Evolutionary conservation across 2,113 vertebrate species (phyloP).

Genomic region (Orthochromis indermauri): DNA sequence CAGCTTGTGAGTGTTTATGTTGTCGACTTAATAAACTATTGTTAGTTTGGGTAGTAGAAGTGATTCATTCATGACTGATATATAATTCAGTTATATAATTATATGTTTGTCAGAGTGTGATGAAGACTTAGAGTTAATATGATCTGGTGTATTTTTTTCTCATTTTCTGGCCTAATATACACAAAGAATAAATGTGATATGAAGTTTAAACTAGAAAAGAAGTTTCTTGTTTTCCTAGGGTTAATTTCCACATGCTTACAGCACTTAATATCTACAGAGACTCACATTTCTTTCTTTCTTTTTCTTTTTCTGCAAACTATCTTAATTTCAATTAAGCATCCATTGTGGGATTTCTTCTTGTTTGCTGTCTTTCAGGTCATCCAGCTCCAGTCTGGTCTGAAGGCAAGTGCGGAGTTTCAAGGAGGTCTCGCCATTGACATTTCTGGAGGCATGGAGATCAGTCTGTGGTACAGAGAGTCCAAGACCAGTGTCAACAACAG

Average conservation of each 20-base stretch:
- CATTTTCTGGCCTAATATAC: neutral
- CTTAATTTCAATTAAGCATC: neutral
- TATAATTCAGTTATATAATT: neutral
- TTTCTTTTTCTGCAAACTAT: neutral
- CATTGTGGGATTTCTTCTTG: neutral
- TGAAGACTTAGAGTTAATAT: neutral
- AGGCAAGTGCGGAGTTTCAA: constrained; percentile 78
- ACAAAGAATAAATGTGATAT: neutral
- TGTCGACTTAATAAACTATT: neutral
- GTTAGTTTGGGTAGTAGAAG: neutral
- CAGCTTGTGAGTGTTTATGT: neutral
- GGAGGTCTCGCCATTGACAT: constrained; percentile 91
- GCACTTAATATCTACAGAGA: neutral
- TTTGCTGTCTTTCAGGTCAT: constrained; percentile 67
- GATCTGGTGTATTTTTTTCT: neutral
- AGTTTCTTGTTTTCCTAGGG: neutral
- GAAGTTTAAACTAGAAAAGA: neutral
- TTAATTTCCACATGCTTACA: neutral
- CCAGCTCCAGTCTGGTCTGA: constrained; percentile 88
- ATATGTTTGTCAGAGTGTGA: neutral
- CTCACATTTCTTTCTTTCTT: neutral
- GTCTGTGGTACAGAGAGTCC: constrained; percentile 97
- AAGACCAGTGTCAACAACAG: constrained; percentile 93
- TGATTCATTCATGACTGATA: neutral
- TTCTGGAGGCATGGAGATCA: constrained; percentile 96